phyloP scores from a whole-genome alignment of 1,140 invertebrate genomes.

The Coelopa frigida region DNA sequence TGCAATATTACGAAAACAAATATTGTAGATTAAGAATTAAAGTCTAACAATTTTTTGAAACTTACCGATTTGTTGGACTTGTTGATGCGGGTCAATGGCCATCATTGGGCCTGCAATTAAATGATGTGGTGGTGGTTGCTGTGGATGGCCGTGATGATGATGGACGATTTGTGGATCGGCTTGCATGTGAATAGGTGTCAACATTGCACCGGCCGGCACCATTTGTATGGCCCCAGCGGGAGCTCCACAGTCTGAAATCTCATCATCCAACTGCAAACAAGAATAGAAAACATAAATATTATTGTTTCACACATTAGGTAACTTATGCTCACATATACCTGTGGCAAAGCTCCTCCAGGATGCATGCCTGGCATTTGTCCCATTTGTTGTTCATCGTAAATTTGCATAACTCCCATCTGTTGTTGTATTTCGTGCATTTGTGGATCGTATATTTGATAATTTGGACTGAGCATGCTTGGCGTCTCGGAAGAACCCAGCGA shows the following conservation, averaged over 20 bases:
- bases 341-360: slow-evolving; percentile 18
- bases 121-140: slow-evolving; percentile 20
- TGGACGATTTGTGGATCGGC: slow-evolving; percentile 7
- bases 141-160: slow-evolving; percentile 3
- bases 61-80: slow-evolving; percentile 15
- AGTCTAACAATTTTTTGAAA: too few species aligned
- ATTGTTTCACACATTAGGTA: background rate
- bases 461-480: slow-evolving; percentile 39
- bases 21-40: background rate
- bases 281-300: background rate
- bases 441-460: slow-evolving; percentile 36
- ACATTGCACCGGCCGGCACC: slow-evolving; percentile 10
- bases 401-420: slow-evolving; percentile 40
- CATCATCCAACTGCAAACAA: slow-evolving; percentile 33
- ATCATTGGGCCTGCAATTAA: slow-evolving; percentile 19
- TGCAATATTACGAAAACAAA: slow-evolving; percentile 7
- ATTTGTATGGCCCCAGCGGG: slow-evolving; percentile 18
- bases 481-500: slow-evolving; percentile 28
- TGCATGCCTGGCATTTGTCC: slow-evolving; percentile 31
- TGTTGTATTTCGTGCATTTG: slow-evolving; percentile 39
- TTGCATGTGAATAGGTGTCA: slow-evolving; percentile 1
- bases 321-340: slow-evolving; percentile 4
- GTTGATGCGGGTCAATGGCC: slow-evolving; percentile 19
- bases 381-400: slow-evolving; percentile 35
- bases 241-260: slow-evolving; percentile 26